Base-by-base conservation (phyloP, 2,797 vertebrate species). In the Pseudochromis fuscus region DNA sequence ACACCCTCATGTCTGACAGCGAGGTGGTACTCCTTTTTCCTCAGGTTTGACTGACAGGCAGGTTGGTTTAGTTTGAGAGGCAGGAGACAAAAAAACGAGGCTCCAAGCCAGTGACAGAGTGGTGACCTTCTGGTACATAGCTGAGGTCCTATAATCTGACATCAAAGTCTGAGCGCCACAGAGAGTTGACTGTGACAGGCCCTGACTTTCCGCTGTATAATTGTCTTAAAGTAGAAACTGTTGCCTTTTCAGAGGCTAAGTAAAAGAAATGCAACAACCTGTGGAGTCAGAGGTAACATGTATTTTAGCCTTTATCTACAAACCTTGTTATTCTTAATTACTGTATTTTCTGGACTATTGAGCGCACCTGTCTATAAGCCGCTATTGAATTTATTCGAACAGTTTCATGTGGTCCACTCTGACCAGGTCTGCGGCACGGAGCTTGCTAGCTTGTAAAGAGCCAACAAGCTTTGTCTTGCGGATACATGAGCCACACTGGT, bases 101-200 rank as follows among this genome's bases (percentile, higher is more conserved):
- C 66, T 49, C 58, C 40, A 33, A 71, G 68, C 74, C 73, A 78
- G 77, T 63, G 81, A 86, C 75, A 77, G 77, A 87, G 71, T 37
- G 50, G 42, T 89, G 90, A 90, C 89, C 83, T 88, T 77, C 65
- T 84, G 64, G 88, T 82, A 70, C 72, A 48, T 30, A 75, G 73
- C 79, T 59, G 79, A 87, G 87, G 77, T 83, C 83, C 44, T 42
- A 75, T 91, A 91, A 91, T 44, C 40, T 44, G 5, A 44, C 40
- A 18, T 44, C 40, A 44, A 44, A 44, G 40, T n/a, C 40, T 16
- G 16, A n/a, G 16, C 16, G 16, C 40, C 8, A 4, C 40, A 44
- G 40, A 44, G 40, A 38, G 11, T 16, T 38, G 9, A 12, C 37
- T 44, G 40, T 16, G 18, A 16, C 38, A 18, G 18, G 12, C 18